Percentiles rank a stretch among this genome's conserved stretches.
Conservation (phyloP, 1,140 invertebrate genomes). For the Lasaia peninsularis region DNA sequence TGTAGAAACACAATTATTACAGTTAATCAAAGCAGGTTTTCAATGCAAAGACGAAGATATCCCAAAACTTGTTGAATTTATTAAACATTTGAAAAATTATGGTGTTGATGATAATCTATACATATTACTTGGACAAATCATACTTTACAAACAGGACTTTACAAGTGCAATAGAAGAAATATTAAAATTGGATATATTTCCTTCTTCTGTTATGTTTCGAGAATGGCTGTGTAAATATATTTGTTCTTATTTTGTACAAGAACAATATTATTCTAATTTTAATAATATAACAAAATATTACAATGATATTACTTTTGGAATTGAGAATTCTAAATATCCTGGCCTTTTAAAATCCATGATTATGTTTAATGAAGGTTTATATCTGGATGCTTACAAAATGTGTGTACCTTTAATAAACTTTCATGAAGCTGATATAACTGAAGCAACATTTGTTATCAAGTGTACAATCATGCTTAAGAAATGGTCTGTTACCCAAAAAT, state of each 20-base stretch:
- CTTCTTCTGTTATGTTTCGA: conserved; percentile 45
- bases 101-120: conserved; percentile 42
- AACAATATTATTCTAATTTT: conserved; percentile 50
- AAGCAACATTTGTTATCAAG: conserved; percentile 64
- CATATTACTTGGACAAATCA: conserved; percentile 43
- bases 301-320: conserved; percentile 71
- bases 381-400: conserved; percentile 75
- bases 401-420: conserved; percentile 61
- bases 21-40: conserved; percentile 46
- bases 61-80: conserved; percentile 28
- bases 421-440: conserved; percentile 49
- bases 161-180: conserved; percentile 43
- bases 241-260: conserved; percentile 46
- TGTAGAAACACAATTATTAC: conserved; percentile 45
- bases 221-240: conserved; percentile 57
- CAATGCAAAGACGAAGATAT: conserved; percentile 41
- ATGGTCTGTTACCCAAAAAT: conserved; percentile 78
- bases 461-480: conserved; percentile 78
- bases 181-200: conserved; percentile 43
- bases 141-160: conserved; percentile 44
- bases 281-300: conserved; percentile 43
- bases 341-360: conserved; percentile 80
- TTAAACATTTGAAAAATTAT: conserved; percentile 32
- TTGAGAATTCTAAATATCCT: conserved; percentile 78
- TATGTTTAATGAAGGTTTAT: conserved; percentile 73